Evolutionary conservation across 2,113 vertebrate species (phyloP).

Genomic region (Heptranchias perlo): DNA sequence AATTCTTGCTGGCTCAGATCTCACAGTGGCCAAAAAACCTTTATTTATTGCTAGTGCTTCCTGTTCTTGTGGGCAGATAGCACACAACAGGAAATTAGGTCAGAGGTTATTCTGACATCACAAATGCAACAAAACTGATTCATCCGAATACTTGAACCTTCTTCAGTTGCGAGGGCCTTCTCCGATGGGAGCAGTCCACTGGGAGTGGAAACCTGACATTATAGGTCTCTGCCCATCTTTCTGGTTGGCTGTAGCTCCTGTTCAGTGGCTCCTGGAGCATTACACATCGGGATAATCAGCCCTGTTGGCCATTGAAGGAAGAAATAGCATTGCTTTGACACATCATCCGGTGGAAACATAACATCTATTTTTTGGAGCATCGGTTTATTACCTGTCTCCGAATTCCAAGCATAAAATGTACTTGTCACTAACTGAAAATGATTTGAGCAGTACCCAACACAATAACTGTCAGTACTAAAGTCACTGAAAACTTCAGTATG

Average conservation of each 20-base stretch:
- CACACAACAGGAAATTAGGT: neutral
- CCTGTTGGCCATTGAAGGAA: neutral
- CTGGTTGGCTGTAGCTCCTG: neutral
- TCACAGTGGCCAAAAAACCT: too few species aligned
- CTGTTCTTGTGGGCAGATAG: neutral
- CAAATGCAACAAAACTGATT: neutral
- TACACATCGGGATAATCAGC: neutral
- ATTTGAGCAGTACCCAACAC: conserved; percentile 12
- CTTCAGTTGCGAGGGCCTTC: too few species aligned
- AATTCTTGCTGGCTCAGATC: too few species aligned
- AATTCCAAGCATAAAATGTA: neutral
- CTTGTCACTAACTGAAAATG: conserved; percentile 26
- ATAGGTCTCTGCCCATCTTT: neutral
- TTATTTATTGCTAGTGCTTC: neutral
- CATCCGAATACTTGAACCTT: neutral
- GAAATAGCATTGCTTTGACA: neutral
- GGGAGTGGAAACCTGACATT: neutral
- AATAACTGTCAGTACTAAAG: neutral
- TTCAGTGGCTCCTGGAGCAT: neutral
- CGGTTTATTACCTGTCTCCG: neutral
- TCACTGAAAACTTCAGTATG: neutral
- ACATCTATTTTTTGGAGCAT: neutral
- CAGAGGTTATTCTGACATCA: neutral
- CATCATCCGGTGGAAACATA: neutral
- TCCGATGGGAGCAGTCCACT: neutral